Evolutionary conservation across 2,797 vertebrate species (phyloP), one percentile per base, ranked within the genome.

Genomic region (Trematomus bernacchii): DNA sequence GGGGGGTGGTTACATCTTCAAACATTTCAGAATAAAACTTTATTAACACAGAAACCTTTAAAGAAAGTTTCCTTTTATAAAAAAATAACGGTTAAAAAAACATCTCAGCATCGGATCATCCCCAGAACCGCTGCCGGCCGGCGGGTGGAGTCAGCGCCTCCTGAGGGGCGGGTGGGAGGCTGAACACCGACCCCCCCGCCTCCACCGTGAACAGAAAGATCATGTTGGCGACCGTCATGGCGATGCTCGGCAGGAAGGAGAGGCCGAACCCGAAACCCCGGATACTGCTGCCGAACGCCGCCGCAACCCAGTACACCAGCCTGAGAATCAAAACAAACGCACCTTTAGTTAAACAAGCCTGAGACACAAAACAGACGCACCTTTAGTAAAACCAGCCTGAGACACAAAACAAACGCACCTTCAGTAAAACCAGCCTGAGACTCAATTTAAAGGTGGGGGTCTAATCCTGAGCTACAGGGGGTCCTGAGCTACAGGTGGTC

Each of bases 161-260:
- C 6, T 66, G 64, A 1, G 61, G n/a, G 3, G 59, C 54, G 16
- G 69, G 14, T 0, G 74, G 51, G 6, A 30, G 0, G 90, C 91
- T 66, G 5, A 97, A 97, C 73, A 98, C 83, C 18, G 94, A 90
- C 3, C 90, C 88, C 42, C 89, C 51, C 70, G 94, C 94, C 23
- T 98, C 96, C 79, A 96, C 80, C 1, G 94, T 15, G 7, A 98
- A 98, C 93, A 99, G 96, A 88, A 96, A 96, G 83, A 97, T 97
- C 10, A 99, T 85, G 89, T 99, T 99, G 86, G 95, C 96, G 6
- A 90, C 78, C 58, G 97, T 92, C 96, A 99, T 98, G 83, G 85
- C 91, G 44, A 98, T 63, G 16, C 96, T 92, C 0, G 97, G 98
- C 82, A 98, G 90, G 92, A 99, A 98, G 1, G 96, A 97, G 67